phyloP scores from a whole-genome alignment of 2,888 invertebrate species.

The Lepidochrysops patricia region DNA sequence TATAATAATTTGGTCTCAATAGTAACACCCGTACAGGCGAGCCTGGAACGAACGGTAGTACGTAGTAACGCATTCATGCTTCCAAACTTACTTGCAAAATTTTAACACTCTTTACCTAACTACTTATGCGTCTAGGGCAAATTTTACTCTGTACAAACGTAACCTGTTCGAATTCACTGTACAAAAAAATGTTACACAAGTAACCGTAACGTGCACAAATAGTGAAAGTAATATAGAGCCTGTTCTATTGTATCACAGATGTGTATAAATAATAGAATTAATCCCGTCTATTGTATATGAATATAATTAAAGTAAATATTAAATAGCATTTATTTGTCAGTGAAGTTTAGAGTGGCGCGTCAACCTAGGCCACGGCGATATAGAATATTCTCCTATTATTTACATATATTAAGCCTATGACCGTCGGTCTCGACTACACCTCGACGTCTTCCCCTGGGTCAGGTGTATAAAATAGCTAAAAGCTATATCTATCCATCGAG shows the following conservation, averaged over 20 bases:
- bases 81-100: constrained; percentile 55
- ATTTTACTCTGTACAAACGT: constrained; percentile 74
- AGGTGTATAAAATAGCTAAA: constrained; percentile 50
- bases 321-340: constrained; percentile 46
- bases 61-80: constrained; percentile 57
- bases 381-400: constrained; percentile 72
- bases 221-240: constrained; percentile 47
- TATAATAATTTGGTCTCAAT: constrained; percentile 74
- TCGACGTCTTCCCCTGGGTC: constrained; percentile 62
- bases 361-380: constrained; percentile 69
- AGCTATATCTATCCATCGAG: constrained; percentile 58
- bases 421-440: constrained; percentile 70
- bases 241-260: constrained; percentile 71
- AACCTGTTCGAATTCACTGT: constrained; percentile 55
- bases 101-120: constrained; percentile 70
- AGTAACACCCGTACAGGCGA: constrained; percentile 62
- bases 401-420: constrained; percentile 72
- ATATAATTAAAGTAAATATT: constrained; percentile 36
- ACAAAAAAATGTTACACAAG: constrained; percentile 53
- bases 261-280: constrained; percentile 53
- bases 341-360: constrained; percentile 50
- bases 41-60: constrained; percentile 50
- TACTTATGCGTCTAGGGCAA: constrained; percentile 72
- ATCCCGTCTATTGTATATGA: constrained; percentile 33
- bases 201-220: constrained; percentile 39